A percentile compares a stretch with the other conserved stretches of the same genome.
phyloP scores from a whole-genome alignment of 37 sponge, comb jelly and placozoan species.

The Halisarca cf. caerulea region DNA sequence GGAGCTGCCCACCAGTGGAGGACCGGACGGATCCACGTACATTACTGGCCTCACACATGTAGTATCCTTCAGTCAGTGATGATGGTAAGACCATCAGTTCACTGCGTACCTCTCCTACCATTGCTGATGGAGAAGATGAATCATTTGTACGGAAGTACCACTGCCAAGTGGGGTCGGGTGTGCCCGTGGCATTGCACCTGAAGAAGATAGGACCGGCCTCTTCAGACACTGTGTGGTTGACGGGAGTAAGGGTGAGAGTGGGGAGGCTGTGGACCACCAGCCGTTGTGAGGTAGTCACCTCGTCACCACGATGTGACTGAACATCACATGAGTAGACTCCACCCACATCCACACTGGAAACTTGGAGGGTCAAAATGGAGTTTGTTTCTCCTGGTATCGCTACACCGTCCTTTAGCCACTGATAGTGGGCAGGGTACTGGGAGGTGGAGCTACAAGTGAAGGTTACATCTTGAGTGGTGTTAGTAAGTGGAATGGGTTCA shows the following conservation, averaged over 20 bases:
- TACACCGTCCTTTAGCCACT: conserved; percentile 13
- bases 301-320: not conserved
- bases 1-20: too few relatives aligned
- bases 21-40: not conserved
- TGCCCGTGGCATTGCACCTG: conserved; percentile 14
- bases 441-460: not conserved
- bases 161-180: not conserved
- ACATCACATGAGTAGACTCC: not conserved
- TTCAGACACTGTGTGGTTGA: not conserved
- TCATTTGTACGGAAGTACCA: not conserved
- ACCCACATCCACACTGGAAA: not conserved
- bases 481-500: too few relatives aligned
- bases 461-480: too few relatives aligned
- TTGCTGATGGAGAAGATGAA: too few relatives aligned
- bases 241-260: not conserved
- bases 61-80: not conserved
- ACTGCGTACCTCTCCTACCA: not conserved
- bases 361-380: not conserved
- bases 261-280: not conserved
- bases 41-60: conserved; percentile 11
- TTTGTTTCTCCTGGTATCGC: not conserved
- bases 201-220: not conserved
- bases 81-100: not conserved
- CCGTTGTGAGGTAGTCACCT: not conserved
- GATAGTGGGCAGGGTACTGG: conserved; percentile 1